Base-by-base conservation (phyloP, 2,888 invertebrate species). In the Ligdia adustata region DNA sequence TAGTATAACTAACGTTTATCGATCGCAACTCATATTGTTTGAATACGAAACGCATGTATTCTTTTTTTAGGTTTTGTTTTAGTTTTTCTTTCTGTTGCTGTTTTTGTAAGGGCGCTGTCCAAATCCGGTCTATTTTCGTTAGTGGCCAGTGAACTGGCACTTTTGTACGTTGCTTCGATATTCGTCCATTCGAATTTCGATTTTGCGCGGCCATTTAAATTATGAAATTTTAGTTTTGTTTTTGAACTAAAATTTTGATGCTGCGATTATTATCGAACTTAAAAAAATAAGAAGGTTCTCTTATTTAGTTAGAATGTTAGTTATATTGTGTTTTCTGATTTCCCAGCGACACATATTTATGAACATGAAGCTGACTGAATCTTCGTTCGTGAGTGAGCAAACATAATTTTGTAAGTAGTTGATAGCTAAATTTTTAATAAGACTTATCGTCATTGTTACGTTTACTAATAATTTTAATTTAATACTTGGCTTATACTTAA, bases 91-190 rank as follows among this genome's bases (percentile, higher is more conserved):
- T 54, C 61, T 58, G 62, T 64, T 59, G 46, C 61, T 69, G 66
- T 69, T 72, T 72, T 65, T 74, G 68, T 68, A 71, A 72, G 70
- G 63, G 62, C 57, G 56, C 58, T 61, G n/a, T n/a, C 60, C 64
- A 68, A 78, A 77, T 71, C 69, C 61, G 65, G 62, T 66, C 69
- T 73, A 73, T 77, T 79, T 78, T 75, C 72, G 69, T 71, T 63
- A 64, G 65, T 66, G 69, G 66, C 69, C 76, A 75, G 59, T 72
- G 75, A 75, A 72, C 72, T 69, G 65, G 47, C 52, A 38, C 28
- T 38, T 49, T 43, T 33, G 42, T 24, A 16, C 42, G 33, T 13
- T 15, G 15, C 42, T 33, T 48, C 42, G 22, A 24, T 43, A 28
- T 42, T 49, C 38, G 16, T 26, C 28, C 12, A 64, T 66, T 62